Base-by-base conservation (phyloP, 2,113 vertebrate species). In the Oriolus oriolus region DNA sequence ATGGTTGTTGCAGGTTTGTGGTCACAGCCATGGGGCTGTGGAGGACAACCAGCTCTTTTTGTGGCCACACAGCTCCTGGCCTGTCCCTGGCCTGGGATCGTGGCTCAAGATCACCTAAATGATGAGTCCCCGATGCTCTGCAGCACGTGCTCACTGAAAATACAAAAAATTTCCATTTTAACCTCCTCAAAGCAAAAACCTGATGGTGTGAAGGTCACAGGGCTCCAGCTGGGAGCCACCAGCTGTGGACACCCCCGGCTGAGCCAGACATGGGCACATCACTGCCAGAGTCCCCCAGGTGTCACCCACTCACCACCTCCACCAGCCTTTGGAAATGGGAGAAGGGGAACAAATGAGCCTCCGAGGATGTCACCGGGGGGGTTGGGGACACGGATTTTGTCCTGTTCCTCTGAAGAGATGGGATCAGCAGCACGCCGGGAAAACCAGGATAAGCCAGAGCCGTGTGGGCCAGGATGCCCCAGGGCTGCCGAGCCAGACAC, bases 291-390 rank as follows among this genome's bases (percentile, higher is more conserved):
- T 11, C 12, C 35, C 45, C 57, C 35, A 20, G 14, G 18, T 2
- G 22, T 24, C 79, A 42, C 26, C 59, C 9, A 0, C 60, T 21
- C 2, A 0, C 12, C 73, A 30, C 16, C 64, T n/a, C 52, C 68
- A 7, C 5, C 77, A 12, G 4, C 66, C 53, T 7, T 15, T 15
- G 22, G 47, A 24, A 71, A 76, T 0, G 24, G 37, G 16, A 63
- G 41, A 56, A 16, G 16, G 2, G 2, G 2, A n/a, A 54, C 9
- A 66, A 33, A 45, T 28, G 42, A 23, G 31, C 31, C 16, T 23
- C 18, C 1, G 0, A 7, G 22, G 52, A 9, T 3, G 4, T 28
- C 17, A 11, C 37, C 0, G 1, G 12, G 10, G 70, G 16, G 10
- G 1, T 2, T 37, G 22, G 60, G 50, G 22, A 56, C 57, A 1